These are phyloP conservation scores for Ranitomeya variabilis DNA, from an alignment of 2,113 vertebrate genomes.

Conservation along the genomic window DNA sequence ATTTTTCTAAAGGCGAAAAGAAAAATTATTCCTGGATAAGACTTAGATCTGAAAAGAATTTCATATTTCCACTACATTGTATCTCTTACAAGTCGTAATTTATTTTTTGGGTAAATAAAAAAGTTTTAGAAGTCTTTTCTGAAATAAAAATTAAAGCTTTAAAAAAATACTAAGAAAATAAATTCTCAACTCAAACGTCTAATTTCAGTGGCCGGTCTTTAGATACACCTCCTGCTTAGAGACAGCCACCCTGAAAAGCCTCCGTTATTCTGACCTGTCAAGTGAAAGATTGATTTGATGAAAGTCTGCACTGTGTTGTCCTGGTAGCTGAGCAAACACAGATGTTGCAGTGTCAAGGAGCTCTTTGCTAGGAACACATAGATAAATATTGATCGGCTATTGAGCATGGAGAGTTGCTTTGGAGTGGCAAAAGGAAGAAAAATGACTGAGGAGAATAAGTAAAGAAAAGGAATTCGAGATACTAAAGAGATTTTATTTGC, in stretches of 20 bases:
- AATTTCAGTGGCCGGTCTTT: neutral
- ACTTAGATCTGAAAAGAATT: neutral
- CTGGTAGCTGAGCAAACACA: conserved; percentile 57
- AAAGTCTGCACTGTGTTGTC: conserved; percentile 48
- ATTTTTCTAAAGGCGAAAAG: neutral
- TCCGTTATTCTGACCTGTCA: conserved; percentile 45
- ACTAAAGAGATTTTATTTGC: conserved; percentile 55
- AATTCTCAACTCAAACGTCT: neutral
- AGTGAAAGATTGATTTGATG: conserved; percentile 47
- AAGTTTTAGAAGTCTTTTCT: neutral
- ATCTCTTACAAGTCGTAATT: conserved; percentile 7
- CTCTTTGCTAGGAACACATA: conserved; percentile 43
- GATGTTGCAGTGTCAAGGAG: conserved; percentile 57
- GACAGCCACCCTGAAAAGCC: conserved; percentile 35
- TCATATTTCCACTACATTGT: neutral
- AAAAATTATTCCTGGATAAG: neutral
- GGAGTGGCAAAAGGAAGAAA: conserved; percentile 35
- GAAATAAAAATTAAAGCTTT: too few relatives aligned
- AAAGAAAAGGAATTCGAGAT: conserved; percentile 45
- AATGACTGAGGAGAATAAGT: conserved; percentile 18
- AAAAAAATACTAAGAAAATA: too few relatives aligned
- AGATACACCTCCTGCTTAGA: conserved; percentile 15
- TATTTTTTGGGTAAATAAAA: neutral
- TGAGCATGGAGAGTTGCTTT: conserved; percentile 27
- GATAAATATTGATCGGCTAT: conserved; percentile 56